A percentile compares a stretch with the other conserved stretches of the same genome.
phyloP scores from a whole-genome alignment of 2,888 invertebrate genomes.

The Alviniconcha strummeri region DNA sequence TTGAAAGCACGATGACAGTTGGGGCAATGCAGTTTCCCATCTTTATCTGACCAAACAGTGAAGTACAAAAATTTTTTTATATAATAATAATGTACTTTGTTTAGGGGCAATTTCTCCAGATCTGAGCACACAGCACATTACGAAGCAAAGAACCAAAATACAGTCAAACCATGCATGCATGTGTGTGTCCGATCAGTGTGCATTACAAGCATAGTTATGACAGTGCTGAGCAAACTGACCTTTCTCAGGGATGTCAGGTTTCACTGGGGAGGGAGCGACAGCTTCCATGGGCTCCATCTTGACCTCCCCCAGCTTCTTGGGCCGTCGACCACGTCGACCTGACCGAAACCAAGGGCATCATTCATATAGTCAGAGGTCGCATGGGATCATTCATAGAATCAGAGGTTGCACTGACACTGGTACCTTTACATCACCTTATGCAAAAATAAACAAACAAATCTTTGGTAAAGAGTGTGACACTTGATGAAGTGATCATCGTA shows the following conservation, averaged over 20 bases:
- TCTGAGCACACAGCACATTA: background rate
- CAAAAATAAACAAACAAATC: no score
- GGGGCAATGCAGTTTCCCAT: constrained; percentile 64
- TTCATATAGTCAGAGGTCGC: no score
- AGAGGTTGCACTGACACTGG: background rate
- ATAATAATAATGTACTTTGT: no score
- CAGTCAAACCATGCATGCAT: no score
- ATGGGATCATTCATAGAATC: no score
- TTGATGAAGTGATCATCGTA: no score
- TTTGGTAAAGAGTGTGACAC: no score
- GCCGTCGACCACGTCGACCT: constrained; percentile 58
- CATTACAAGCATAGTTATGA: no score
- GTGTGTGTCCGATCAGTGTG: no score
- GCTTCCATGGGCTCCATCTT: constrained; percentile 49
- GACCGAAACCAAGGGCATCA: constrained; percentile 8
- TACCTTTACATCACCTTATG: background rate
- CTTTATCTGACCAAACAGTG: constrained; percentile 49
- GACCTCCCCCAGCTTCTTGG: constrained; percentile 52
- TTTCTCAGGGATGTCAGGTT: constrained; percentile 54
- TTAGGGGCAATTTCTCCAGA: no score
- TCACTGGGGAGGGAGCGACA: constrained; percentile 46
- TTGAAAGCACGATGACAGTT: constrained; percentile 67
- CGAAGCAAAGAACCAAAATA: no score
- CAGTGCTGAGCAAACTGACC: constrained; percentile 40
- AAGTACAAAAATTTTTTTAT: no score